Evolutionary conservation across 2,797 vertebrate genomes (phyloP).

Genomic region (Sebastes umbrosus): DNA sequence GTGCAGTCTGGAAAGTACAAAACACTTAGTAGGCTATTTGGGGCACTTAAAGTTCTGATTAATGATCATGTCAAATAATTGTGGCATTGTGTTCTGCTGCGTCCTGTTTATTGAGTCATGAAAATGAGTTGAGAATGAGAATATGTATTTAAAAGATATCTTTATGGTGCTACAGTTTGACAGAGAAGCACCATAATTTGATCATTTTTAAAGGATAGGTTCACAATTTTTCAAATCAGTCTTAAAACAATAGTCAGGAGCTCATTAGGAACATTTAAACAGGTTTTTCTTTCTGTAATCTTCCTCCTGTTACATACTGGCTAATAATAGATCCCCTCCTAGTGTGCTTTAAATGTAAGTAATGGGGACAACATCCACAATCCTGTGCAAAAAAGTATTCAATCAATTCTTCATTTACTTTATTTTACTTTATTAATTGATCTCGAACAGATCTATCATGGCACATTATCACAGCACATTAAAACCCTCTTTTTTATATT

Average conservation of each 20-base stretch:
- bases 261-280: not conserved
- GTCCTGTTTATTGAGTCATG: not conserved
- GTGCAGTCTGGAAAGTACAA: slow-evolving; percentile 1
- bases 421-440: not conserved
- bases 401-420: not conserved
- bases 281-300: not conserved
- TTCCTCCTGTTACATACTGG: not conserved
- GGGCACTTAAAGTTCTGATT: slow-evolving; percentile 23
- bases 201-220: not conserved
- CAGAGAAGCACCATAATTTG: not conserved
- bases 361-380: too few species aligned
- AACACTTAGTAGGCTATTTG: slow-evolving; percentile 26
- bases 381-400: not conserved
- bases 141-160: not conserved
- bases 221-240: not conserved
- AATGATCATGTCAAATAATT: slow-evolving; percentile 13
- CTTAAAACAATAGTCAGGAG: not conserved
- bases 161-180: not conserved
- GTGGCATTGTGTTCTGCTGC: slow-evolving; percentile 8
- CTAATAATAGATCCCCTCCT: not conserved
- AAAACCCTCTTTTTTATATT: not conserved
- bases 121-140: not conserved
- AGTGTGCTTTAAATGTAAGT: too few species aligned
- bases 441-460: not conserved
- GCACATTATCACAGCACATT: not conserved